phyloP scores from a whole-genome alignment of 2,888 invertebrate genomes.

The Stenchaetothrips biformis region DNA sequence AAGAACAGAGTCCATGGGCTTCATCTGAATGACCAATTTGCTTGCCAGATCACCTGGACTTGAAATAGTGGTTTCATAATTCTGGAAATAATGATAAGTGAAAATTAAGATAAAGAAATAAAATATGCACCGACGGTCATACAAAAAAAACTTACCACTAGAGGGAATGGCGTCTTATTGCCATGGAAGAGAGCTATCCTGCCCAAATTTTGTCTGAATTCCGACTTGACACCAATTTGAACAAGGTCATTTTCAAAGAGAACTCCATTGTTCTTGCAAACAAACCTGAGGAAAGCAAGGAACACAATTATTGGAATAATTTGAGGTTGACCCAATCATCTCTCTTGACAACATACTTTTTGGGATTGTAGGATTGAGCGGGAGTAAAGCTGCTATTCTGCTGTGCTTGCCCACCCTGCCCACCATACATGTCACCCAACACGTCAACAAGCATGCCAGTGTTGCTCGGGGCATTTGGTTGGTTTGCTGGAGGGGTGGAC shows the following conservation, averaged over 20 bases:
- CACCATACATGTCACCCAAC: constrained; percentile 78
- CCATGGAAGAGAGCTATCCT: constrained; percentile 95
- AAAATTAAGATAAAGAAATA: neutral
- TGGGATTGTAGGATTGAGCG: constrained; percentile 73
- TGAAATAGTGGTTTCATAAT: constrained; percentile 66
- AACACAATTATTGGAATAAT: constrained; percentile 18
- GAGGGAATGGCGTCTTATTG: constrained; percentile 87
- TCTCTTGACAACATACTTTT: constrained; percentile 57
- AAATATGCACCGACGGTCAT: too few species aligned
- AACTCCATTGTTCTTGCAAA: constrained; percentile 97
- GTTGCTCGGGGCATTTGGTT: constrained; percentile 58
- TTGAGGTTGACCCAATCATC: neutral
- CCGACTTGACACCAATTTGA: constrained; percentile 97
- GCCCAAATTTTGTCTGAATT: constrained; percentile 92
- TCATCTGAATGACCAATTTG: constrained; percentile 86
- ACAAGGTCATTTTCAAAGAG: constrained; percentile 96
- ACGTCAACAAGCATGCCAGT: constrained; percentile 84
- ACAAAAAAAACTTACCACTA: constrained; percentile 49
- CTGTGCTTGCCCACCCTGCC: constrained; percentile 42
- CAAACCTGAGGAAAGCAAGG: constrained; percentile 55
- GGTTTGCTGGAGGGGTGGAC: constrained; percentile 76
- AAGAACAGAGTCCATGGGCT: constrained; percentile 85
- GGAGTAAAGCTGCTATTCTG: constrained; percentile 38
- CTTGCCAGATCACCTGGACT: constrained; percentile 69
- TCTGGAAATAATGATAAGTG: constrained; percentile 42